Evolutionary conservation across 2,113 vertebrate genomes (phyloP).

Genomic region (Urocynchramus pylzowi): DNA sequence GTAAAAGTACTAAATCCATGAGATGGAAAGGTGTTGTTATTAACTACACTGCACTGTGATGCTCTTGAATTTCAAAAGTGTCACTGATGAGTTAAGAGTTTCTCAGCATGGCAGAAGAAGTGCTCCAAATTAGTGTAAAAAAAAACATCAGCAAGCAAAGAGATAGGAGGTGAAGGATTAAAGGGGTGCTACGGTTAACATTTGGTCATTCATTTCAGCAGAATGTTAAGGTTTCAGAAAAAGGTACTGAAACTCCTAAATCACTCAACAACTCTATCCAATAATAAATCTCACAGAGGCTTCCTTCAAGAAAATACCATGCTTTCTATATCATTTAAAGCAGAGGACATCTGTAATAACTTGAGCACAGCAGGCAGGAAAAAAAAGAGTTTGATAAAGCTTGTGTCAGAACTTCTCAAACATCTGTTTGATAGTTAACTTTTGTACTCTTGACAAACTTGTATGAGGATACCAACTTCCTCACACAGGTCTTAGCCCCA

Average conservation of each 20-base stretch:
- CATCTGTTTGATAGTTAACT: background rate
- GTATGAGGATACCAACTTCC: background rate
- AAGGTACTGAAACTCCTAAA: background rate
- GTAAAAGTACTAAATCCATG: background rate
- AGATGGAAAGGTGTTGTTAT: background rate
- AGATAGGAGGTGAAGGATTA: background rate
- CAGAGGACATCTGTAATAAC: background rate
- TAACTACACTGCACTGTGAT: background rate
- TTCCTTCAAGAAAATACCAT: background rate
- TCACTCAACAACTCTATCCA: background rate
- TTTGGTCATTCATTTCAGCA: background rate
- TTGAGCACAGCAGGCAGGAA: background rate
- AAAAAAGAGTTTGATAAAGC: background rate
- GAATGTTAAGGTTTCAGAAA: background rate
- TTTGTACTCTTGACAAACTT: background rate
- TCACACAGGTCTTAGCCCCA: background rate
- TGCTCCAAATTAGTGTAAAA: background rate
- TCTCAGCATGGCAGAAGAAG: background rate
- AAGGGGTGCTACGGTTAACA: background rate
- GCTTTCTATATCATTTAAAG: background rate
- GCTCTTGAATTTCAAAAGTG: background rate
- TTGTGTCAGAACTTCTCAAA: background rate
- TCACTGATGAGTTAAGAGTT: background rate
- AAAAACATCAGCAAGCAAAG: background rate
- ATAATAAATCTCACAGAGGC: background rate